phyloP scores from a whole-genome alignment of 2,797 vertebrate genomes.

The Argya squamiceps region DNA sequence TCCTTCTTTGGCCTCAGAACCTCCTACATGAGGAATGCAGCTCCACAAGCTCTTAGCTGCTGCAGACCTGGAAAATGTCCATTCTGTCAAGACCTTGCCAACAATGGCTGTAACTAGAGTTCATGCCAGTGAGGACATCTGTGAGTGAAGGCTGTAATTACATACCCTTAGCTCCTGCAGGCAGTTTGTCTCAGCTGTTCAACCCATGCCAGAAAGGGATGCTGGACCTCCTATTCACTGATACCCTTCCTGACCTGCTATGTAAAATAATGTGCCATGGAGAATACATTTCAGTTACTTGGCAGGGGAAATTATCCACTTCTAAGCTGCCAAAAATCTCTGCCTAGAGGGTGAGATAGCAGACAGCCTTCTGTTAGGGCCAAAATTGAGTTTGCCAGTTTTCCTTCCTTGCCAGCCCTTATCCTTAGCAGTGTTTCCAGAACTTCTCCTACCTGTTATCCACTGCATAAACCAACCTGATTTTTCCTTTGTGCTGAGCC shows the following conservation, averaged over 20 bases:
- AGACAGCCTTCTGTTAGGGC: background rate
- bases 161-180: background rate
- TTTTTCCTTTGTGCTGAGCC: background rate
- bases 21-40: background rate
- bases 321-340: background rate
- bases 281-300: background rate
- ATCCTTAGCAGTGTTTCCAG: background rate
- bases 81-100: background rate
- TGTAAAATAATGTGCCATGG: background rate
- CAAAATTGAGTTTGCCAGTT: background rate
- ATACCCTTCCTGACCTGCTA: background rate
- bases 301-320: background rate
- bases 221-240: background rate
- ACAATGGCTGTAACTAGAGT: background rate
- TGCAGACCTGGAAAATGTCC: background rate
- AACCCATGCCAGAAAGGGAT: background rate
- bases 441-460: background rate
- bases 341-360: background rate
- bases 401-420: background rate
- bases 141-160: slow-evolving; percentile 6
- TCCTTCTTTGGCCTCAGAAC: background rate
- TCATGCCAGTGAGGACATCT: slow-evolving; percentile 14
- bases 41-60: background rate
- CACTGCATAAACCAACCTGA: background rate
- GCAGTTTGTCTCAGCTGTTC: background rate